Conservation (phyloP, 64 coral and sea anemone genomes). For the Pachyseris speciosa region DNA sequence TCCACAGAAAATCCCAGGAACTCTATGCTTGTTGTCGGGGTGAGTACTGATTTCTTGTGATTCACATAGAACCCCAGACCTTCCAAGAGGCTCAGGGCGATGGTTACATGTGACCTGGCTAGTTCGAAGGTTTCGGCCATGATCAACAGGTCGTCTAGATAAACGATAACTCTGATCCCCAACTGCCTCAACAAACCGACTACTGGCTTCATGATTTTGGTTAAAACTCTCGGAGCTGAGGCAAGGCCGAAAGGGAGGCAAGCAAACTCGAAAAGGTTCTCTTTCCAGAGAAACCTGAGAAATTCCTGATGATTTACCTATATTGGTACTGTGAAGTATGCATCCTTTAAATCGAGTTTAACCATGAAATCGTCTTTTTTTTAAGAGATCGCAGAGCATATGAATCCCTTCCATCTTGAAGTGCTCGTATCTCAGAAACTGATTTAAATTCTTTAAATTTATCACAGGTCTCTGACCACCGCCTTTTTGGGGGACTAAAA, state of each 20-base stretch:
- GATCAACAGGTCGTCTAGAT: too few species aligned
- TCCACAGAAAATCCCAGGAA: not conserved
- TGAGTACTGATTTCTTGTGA: not conserved
- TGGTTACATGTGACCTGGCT: too few species aligned
- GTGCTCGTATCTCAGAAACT: conserved; percentile 37
- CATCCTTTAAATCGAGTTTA: too few species aligned
- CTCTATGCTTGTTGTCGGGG: not conserved
- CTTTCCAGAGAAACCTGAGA: not conserved
- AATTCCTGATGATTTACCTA: conserved; percentile 4
- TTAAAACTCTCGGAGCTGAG: not conserved
- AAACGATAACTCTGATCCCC: not conserved
- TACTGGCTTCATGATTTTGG: not conserved
- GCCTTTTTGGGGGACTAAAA: conserved; percentile 57
- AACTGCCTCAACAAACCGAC: not conserved
- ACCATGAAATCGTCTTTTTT: not conserved
- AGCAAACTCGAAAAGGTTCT: not conserved
- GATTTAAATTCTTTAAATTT: conserved; percentile 37
- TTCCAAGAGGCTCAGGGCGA: not conserved
- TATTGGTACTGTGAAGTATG: conserved; percentile 45
- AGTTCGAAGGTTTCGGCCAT: too few species aligned
- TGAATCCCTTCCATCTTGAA: too few species aligned
- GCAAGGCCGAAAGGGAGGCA: not conserved
- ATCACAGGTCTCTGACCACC: too few species aligned
- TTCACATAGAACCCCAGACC: not conserved
- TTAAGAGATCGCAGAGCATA: conserved; percentile 61